phyloP scores from a whole-genome alignment of 2,888 invertebrate species.

The Smittia sp. region DNA sequence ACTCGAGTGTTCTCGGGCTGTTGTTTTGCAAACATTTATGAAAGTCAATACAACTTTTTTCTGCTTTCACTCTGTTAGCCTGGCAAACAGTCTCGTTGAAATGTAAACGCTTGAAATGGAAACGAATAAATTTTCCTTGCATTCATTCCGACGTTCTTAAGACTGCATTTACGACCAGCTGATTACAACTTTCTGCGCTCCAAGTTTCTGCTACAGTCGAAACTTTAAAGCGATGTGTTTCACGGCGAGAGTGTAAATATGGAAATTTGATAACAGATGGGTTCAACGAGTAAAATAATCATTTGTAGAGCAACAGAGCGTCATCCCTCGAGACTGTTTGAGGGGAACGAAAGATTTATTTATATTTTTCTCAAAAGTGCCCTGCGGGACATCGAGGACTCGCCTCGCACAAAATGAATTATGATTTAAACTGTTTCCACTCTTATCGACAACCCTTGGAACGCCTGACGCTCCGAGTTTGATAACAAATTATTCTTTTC shows the following conservation, averaged over 20 bases:
- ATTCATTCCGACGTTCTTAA: too few species aligned
- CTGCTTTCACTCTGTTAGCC: too few species aligned
- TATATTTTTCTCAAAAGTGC: conserved; percentile 18
- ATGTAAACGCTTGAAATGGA: not conserved
- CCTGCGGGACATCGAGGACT: conserved; percentile 12
- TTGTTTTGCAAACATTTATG: conserved; percentile 37
- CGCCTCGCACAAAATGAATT: conserved; percentile 22
- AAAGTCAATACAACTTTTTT: conserved; percentile 30
- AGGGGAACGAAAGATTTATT: conserved; percentile 33
- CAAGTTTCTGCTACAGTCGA: too few species aligned
- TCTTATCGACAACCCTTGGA: conserved; percentile 25
- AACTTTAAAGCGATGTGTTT: too few species aligned
- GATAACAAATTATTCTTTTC: not conserved
- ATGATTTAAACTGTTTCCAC: conserved; percentile 38
- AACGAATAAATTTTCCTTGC: not conserved
- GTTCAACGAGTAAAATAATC: conserved; percentile 26
- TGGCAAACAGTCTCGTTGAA: not conserved
- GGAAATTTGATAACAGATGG: conserved; percentile 39
- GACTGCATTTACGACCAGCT: too few species aligned
- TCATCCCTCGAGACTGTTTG: conserved; percentile 33
- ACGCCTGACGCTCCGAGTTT: too few species aligned
- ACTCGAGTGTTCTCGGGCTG: conserved; percentile 24
- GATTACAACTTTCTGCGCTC: too few species aligned
- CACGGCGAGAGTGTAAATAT: conserved; percentile 20
- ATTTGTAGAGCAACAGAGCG: conserved; percentile 11